phyloP scores from a whole-genome alignment of 2,888 invertebrate genomes.

The Machimus rusticus region DNA sequence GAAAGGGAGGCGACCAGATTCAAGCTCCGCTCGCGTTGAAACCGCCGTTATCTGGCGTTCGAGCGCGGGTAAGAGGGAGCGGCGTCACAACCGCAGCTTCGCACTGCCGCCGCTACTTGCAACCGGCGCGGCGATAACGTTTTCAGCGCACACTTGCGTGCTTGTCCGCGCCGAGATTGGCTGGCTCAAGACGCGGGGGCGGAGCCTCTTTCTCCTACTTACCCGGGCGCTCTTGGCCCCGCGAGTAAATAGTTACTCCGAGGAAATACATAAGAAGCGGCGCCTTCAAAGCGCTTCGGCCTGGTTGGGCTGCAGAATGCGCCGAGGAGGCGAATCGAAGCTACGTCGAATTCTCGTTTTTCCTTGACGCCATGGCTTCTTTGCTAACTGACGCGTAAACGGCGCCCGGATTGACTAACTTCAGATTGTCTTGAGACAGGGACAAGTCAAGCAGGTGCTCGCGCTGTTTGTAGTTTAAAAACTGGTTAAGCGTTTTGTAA shows the following conservation, averaged over 20 bases:
- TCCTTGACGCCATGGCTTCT: neutral
- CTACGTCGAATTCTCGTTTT: neutral
- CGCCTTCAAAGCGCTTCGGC: neutral
- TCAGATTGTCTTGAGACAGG: neutral
- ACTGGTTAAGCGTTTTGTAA: neutral
- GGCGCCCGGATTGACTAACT: neutral
- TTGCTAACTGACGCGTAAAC: neutral
- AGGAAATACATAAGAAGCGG: neutral
- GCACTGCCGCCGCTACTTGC: neutral
- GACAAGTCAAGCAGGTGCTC: neutral
- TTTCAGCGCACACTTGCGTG: slow-evolving; percentile 34
- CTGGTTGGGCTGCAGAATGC: neutral
- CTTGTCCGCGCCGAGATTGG: slow-evolving; percentile 21
- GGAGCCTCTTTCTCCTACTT: slow-evolving; percentile 13
- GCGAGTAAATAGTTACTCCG: neutral
- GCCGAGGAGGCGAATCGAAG: neutral
- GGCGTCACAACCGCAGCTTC: neutral
- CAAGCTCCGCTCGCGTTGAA: neutral
- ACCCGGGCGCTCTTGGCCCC: neutral
- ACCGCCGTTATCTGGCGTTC: neutral
- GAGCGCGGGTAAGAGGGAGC: neutral
- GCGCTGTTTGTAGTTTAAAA: neutral
- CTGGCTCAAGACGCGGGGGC: neutral
- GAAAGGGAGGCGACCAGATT: neutral
- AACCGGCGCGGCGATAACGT: neutral